Percentiles rank a stretch among this genome's conserved stretches.
phyloP scores from a whole-genome alignment of 2,113 vertebrate genomes.

The Lota lota region DNA sequence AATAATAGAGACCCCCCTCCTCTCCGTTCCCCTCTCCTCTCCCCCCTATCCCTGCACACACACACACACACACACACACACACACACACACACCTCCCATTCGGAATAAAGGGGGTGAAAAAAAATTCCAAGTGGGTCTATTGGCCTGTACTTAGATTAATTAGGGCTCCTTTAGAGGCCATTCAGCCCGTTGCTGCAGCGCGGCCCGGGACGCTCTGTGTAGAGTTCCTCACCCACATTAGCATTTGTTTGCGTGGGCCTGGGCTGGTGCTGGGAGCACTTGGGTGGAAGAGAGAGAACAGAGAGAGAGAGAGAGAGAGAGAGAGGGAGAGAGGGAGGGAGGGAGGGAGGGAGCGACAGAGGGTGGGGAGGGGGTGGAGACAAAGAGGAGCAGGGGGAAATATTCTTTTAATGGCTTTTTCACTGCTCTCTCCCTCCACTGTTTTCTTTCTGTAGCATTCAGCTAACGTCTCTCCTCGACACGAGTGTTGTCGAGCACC shows the following conservation, averaged over 20 bases:
- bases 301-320: slow-evolving; percentile 5
- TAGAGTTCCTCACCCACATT: slow-evolving; percentile 84
- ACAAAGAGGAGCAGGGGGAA: slow-evolving; percentile 49
- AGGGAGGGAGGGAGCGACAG: neutral
- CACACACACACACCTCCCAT: slow-evolving; percentile 37
- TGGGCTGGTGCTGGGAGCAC: slow-evolving; percentile 53
- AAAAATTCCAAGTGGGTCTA: slow-evolving; percentile 81
- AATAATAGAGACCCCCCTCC: slow-evolving; percentile 76
- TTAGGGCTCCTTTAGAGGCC: slow-evolving; percentile 87
- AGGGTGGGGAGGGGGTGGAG: slow-evolving; percentile 5
- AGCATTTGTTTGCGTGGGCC: slow-evolving; percentile 93
- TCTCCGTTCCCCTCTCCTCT: slow-evolving; percentile 58
- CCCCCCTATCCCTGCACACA: neutral
- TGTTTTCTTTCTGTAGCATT: slow-evolving; percentile 61
- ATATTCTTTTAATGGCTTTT: slow-evolving; percentile 76
- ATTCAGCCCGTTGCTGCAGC: slow-evolving; percentile 81
- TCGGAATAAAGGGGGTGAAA: slow-evolving; percentile 75
- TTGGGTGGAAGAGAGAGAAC: neutral
- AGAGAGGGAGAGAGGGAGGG: neutral
- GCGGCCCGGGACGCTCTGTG: slow-evolving; percentile 78
- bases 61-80: too few relatives aligned
- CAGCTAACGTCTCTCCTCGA: slow-evolving; percentile 54
- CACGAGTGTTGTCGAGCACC: slow-evolving; percentile 17
- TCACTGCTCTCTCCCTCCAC: slow-evolving; percentile 45
- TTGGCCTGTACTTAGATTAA: slow-evolving; percentile 91